These are phyloP conservation scores for Ptychadena robeensis DNA, from an alignment of 2,797 vertebrate genomes.

Conservation along the genomic window DNA sequence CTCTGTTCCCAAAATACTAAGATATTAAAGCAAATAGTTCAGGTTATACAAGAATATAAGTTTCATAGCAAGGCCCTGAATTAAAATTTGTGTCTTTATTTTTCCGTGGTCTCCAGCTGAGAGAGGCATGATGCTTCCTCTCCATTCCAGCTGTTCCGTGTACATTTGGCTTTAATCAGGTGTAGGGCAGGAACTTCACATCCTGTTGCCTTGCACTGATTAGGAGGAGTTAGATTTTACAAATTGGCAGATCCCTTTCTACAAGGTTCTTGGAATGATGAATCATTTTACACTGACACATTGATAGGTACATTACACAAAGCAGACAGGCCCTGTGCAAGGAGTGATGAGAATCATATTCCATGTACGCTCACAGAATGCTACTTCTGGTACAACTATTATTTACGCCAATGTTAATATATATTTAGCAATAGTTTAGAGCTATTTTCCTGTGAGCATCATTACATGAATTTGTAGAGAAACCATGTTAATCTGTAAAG, in stretches of 20 bases:
- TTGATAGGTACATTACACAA: conserved; percentile 61
- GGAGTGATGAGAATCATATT: conserved; percentile 18
- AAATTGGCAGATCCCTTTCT: conserved; percentile 83
- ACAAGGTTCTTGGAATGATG: conserved; percentile 80
- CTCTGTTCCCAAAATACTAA: background rate
- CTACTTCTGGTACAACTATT: background rate
- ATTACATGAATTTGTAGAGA: too few relatives aligned
- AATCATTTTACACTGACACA: conserved; percentile 84
- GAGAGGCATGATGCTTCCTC: conserved; percentile 74
- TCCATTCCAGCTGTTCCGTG: conserved; percentile 75
- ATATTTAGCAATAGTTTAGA: too few relatives aligned
- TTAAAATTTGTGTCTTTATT: conserved; percentile 66
- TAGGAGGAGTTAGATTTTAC: conserved; percentile 89
- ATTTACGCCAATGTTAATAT: background rate
- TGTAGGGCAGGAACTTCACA: conserved; percentile 88
- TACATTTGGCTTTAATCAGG: conserved; percentile 94
- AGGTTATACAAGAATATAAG: background rate
- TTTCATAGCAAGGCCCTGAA: background rate
- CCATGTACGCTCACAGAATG: background rate
- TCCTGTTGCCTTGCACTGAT: conserved; percentile 89
- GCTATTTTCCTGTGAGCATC: too few relatives aligned
- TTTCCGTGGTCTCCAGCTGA: conserved; percentile 74
- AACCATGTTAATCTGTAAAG: too few relatives aligned
- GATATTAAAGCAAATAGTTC: background rate
- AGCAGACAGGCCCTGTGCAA: conserved; percentile 38